Base-by-base conservation (phyloP, 2,888 invertebrate species). In the Standfussiana lucernea region DNA sequence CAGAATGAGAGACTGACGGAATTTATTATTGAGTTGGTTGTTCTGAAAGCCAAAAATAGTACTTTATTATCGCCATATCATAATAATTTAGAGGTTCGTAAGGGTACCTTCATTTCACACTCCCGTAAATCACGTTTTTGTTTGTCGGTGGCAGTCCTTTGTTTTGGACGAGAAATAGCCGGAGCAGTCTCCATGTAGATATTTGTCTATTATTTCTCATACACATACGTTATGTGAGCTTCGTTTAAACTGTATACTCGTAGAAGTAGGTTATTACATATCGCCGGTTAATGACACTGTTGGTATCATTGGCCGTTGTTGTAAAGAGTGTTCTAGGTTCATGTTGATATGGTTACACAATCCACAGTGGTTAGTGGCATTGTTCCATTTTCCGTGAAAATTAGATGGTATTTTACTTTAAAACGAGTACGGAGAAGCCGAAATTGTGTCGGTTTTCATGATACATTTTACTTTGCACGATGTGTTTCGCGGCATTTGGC, bases 91-190 rank as follows among this genome's bases (percentile, higher is more conserved):
- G 89, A 89, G 89, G 87, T 91, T 91, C 84, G 87, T 88, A 89
- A 90, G 88, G 88, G 89, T 91, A 91, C 93, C 91, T 93, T 93
- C 91, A 93, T 93, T 93, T 93, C 90, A 91, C 87, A 91, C 89
- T 89, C 89, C 79, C 92, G 90, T 95, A 95, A 94, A 95, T 95
- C 94, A 94, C 88, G 91, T 93, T 93, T 94, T 93, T 94, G 93
- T 94, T 93, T 94, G 93, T 89, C 86, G 89, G 80, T 93, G 93
- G 91, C 93, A 91, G 91, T 89, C 91, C 92, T 93, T 94, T 95
- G 94, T 94, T 93, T 89, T 86, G 85, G 82, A 80, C 83, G 89
- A 90, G 92, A 86, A 89, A 90, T 91, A 88, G 88, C 90, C 88
- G 84, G 80, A 82, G 83, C 87, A 80, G 82, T 82, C 79, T 82